These are phyloP conservation scores for Cacoxenus indagator DNA, from an alignment of 2,888 invertebrate species.

Conservation along the genomic window DNA sequence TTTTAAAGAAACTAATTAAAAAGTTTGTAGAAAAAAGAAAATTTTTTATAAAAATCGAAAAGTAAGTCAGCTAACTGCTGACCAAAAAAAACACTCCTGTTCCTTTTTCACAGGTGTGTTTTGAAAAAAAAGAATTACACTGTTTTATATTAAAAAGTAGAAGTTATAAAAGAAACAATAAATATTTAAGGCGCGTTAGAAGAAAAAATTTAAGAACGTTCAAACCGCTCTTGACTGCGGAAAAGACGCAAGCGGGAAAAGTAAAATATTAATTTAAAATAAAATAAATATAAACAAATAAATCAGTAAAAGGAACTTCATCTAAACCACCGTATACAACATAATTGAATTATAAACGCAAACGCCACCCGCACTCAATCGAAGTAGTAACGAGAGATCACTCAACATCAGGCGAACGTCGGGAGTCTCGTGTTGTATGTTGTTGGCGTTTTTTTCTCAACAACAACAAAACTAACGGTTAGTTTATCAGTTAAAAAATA, in stretches of 20 bases:
- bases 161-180: too few relatives aligned
- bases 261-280: too few relatives aligned
- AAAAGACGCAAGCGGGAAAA: too few relatives aligned
- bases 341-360: neutral
- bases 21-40: neutral
- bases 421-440: neutral
- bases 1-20: neutral
- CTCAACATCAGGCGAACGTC: neutral
- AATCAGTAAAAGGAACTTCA: neutral
- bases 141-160: too few relatives aligned
- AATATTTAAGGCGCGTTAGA: too few relatives aligned
- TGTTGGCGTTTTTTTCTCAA: neutral
- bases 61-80: too few relatives aligned
- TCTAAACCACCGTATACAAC: neutral
- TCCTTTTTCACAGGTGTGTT: too few relatives aligned
- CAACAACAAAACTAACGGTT: conserved; percentile 43
- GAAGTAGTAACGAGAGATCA: neutral
- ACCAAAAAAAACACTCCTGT: too few relatives aligned
- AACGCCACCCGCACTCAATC: neutral
- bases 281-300: neutral
- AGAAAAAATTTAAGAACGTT: too few relatives aligned
- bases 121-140: too few relatives aligned
- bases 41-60: too few relatives aligned
- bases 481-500: conserved; percentile 35
- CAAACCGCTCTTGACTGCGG: too few relatives aligned